Conservation (phyloP, 2,797 vertebrate genomes). For the Bufotes viridis region DNA sequence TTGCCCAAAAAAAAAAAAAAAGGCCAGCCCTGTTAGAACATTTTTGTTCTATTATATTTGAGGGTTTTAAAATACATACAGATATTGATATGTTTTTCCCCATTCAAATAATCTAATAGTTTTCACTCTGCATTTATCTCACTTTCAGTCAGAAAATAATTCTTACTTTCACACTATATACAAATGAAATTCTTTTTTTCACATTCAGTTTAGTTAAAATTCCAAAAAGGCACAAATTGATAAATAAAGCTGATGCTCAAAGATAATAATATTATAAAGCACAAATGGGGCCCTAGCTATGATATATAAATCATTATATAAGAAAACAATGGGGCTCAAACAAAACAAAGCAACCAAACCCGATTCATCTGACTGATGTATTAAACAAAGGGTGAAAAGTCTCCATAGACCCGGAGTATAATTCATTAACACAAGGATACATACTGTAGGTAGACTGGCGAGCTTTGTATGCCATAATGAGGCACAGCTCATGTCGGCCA, state of each 20-base stretch:
- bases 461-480: slow-evolving; percentile 41
- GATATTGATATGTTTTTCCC: too few relatives aligned
- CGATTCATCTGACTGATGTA: slow-evolving; percentile 28
- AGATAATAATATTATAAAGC: slow-evolving; percentile 14
- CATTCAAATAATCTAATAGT: too few relatives aligned
- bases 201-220: neutral
- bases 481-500: slow-evolving; percentile 2
- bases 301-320: slow-evolving; percentile 21
- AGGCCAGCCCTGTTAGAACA: too few relatives aligned
- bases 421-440: slow-evolving; percentile 33
- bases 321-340: slow-evolving; percentile 5
- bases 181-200: neutral
- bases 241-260: neutral
- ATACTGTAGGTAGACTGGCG: slow-evolving; percentile 18
- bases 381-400: slow-evolving; percentile 37
- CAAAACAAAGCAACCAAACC: slow-evolving; percentile 27
- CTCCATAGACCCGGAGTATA: slow-evolving; percentile 21
- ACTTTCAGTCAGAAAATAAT: too few relatives aligned
- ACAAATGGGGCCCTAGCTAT: neutral
- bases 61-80: too few relatives aligned
- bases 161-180: too few relatives aligned
- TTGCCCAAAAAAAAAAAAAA: too few relatives aligned
- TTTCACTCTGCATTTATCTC: too few relatives aligned
- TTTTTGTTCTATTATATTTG: too few relatives aligned
- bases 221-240: neutral